Evolutionary conservation across 2,113 vertebrate species (phyloP).

Genomic region (Amia ocellicauda): DNA sequence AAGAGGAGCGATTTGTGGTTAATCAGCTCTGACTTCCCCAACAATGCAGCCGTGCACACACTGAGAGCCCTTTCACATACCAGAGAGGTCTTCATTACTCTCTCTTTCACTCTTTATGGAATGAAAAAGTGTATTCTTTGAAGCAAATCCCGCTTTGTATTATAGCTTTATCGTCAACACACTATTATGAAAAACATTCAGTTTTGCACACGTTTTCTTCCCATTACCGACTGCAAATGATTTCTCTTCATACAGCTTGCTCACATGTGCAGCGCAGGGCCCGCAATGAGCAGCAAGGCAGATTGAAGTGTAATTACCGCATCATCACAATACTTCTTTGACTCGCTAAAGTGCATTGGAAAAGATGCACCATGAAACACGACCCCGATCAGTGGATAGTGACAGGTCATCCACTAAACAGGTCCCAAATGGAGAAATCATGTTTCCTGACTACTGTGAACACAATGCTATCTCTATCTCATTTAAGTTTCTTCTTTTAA

Average conservation of each 20-base stretch:
- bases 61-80: background rate
- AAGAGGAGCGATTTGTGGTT: background rate
- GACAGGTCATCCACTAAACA: conserved; percentile 11
- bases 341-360: background rate
- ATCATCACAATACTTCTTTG: background rate
- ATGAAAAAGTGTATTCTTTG: too few relatives aligned
- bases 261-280: background rate
- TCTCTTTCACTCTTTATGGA: too few relatives aligned
- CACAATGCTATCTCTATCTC: conserved; percentile 41
- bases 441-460: background rate
- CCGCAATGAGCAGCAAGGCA: too few relatives aligned
- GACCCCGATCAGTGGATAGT: conserved; percentile 3
- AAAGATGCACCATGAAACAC: background rate
- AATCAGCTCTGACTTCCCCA: background rate
- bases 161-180: too few relatives aligned
- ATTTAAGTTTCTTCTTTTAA: conserved; percentile 19
- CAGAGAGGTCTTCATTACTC: conserved; percentile 1
- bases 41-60: background rate
- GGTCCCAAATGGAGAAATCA: too few relatives aligned
- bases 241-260: too few relatives aligned
- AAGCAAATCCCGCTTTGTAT: too few relatives aligned
- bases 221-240: too few relatives aligned
- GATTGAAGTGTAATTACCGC: background rate
- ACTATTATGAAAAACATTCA: too few relatives aligned
- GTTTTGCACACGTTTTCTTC: too few relatives aligned